Evolutionary conservation across 1,140 invertebrate genomes (phyloP), one percentile per base, ranked within the genome.

Genomic region (Akabosia matsudoensis): DNA sequence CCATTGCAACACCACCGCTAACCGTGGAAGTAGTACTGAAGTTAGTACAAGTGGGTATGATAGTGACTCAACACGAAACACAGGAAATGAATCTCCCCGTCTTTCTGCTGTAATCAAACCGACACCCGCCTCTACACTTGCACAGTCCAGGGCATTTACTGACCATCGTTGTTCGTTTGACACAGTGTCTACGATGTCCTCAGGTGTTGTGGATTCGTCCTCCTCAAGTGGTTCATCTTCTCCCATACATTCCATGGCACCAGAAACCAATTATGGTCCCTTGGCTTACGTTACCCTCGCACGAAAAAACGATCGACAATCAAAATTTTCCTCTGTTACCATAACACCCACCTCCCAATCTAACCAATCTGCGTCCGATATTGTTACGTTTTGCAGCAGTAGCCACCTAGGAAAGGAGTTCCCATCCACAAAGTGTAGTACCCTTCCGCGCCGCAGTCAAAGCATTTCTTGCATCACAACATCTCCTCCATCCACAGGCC

Each of bases 21-120:
- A 74, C 7, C 1, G 3, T 37, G 70, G 51, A 18, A 75, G 64
- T 30, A 33, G 18, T 30, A 31, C n/a, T 13, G 45, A 31, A 28
- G 72, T 74, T 7, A 31, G 28, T 13, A 78, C 78, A 70, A 81
- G 80, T 70, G 80, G 80, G 2, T 81, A 81, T 45, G 80, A 81
- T 54, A 76, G 74, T 52, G 79, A 80, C 56, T 78, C 79, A 1
- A 73, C 71, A 1, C 24, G 76, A 37, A 77, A 74, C 22, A 67
- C 28, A 7, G 74, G 76, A 56, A 72, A 80, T 33, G 76, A 80
- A 34, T 75, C 72, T 24, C 77, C 77, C 7, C 7, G 37, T 7
- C 37, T 45, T 18, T 18, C 37, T 10, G 37, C 18, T 45, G 18
- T 18, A 7, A 45, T 45, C 18, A 45, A 18, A 10, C 37, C 37